Conservation (phyloP, 2,797 vertebrate species). For the Sebastes aleutianus region DNA sequence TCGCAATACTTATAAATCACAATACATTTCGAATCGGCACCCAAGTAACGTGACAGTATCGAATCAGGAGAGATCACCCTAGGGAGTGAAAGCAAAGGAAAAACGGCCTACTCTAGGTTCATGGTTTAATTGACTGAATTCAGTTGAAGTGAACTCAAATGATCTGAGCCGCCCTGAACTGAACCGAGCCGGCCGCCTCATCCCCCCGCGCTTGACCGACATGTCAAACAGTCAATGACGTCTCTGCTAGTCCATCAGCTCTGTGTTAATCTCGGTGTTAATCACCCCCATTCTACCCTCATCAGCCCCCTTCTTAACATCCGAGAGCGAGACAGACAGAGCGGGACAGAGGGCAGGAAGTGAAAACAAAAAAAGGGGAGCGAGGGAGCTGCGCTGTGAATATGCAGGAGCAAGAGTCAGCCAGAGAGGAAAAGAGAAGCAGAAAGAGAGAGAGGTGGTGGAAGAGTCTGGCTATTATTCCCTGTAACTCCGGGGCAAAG, state of each 20-base stretch:
- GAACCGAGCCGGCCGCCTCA: neutral
- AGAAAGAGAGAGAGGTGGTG: constrained; percentile 14
- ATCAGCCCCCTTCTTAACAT: constrained; percentile 6
- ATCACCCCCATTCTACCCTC: constrained; percentile 32
- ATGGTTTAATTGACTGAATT: neutral
- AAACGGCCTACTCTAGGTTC: neutral
- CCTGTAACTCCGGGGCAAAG: constrained; percentile 65
- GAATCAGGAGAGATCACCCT: too few species aligned
- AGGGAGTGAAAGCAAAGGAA: neutral
- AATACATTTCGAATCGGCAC: too few species aligned
- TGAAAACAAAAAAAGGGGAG: neutral
- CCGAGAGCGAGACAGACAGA: neutral
- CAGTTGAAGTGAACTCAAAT: neutral
- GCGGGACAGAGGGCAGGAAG: constrained; percentile 27
- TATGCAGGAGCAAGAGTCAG: constrained; percentile 16
- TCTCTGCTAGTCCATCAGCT: constrained; percentile 17
- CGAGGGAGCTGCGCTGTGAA: constrained; percentile 13
- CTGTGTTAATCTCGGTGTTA: constrained; percentile 34
- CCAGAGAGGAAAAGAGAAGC: neutral
- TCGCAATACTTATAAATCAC: too few species aligned
- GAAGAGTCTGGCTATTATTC: constrained; percentile 48
- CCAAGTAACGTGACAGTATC: too few species aligned
- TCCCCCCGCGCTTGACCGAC: neutral
- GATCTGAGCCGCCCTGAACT: constrained; percentile 8
- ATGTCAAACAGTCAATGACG: constrained; percentile 3